Conservation (phyloP, 1,140 invertebrate species). For the Drosophila serrata region DNA sequence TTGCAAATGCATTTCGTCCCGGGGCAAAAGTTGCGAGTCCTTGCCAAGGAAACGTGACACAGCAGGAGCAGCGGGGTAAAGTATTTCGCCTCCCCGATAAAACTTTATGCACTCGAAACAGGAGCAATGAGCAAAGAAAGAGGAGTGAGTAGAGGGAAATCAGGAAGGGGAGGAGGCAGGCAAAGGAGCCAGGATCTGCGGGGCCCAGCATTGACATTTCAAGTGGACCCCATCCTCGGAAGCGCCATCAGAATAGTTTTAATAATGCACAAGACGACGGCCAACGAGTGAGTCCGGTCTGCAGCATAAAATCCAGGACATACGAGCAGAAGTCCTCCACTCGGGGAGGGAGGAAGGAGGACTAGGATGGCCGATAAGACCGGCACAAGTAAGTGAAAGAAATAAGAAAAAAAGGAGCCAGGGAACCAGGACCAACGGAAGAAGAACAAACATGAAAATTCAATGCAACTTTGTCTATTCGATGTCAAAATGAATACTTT, state of each 20-base stretch:
- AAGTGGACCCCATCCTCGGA: conserved; percentile 60
- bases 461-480: conserved; percentile 79
- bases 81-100: conserved; percentile 59
- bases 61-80: conserved; percentile 22
- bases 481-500: conserved; percentile 83
- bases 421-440: conserved; percentile 8
- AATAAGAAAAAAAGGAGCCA: conserved; percentile 32
- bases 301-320: conserved; percentile 81
- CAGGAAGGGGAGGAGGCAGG: neutral
- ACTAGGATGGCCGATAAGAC: conserved; percentile 62
- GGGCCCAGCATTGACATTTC: conserved; percentile 79
- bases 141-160: neutral
- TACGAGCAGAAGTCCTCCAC: conserved; percentile 50
- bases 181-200: conserved; percentile 19
- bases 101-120: conserved; percentile 74
- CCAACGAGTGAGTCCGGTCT: conserved; percentile 53
- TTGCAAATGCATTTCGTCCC: conserved; percentile 64
- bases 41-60: conserved; percentile 52
- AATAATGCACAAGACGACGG: conserved; percentile 83
- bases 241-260: conserved; percentile 80
- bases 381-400: conserved; percentile 47
- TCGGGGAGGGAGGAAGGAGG: neutral
- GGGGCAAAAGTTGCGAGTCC: conserved; percentile 46
- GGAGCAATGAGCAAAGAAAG: conserved; percentile 23
- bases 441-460: conserved; percentile 56